These are phyloP conservation scores for roundworm (Caenorhabditis elegans) DNA, from an alignment of 1,140 invertebrate genomes.

Conservation along the genomic window DNA sequence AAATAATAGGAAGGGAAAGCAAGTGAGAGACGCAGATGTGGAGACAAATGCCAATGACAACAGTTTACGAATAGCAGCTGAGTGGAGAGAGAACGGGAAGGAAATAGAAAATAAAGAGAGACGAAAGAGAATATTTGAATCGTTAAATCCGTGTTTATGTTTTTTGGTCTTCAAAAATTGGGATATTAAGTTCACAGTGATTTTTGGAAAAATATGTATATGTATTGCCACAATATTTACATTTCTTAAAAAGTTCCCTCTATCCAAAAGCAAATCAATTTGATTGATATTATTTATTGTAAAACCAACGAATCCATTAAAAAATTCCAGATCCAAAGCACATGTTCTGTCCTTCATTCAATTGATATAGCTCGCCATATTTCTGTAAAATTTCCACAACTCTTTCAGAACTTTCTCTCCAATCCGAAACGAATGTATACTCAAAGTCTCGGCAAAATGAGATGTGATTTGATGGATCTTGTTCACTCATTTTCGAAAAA, in stretches of 20 bases:
- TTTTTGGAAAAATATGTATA: no score
- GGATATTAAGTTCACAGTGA: no score
- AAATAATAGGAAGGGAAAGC: not conserved
- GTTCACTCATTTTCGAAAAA: not conserved
- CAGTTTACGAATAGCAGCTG: not conserved
- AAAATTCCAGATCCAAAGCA: not conserved
- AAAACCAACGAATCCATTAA: not conserved
- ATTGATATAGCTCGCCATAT: not conserved
- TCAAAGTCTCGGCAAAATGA: not conserved
- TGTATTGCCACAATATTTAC: no score
- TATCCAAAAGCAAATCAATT: no score
- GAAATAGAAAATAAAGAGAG: not conserved
- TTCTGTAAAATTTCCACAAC: not conserved
- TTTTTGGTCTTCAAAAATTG: no score
- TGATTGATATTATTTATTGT: no score
- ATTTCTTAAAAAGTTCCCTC: no score
- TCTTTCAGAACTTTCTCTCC: conserved; percentile 22
- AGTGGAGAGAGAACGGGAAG: no score
- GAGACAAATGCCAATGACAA: not conserved
- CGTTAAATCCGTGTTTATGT: no score
- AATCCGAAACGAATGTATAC: not conserved
- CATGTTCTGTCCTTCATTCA: not conserved
- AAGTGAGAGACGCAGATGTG: not conserved
- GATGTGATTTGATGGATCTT: not conserved
- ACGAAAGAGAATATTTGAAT: not conserved